Evolutionary conservation across 2,888 invertebrate genomes (phyloP).

Genomic region (Pristionchus fissidentatus): DNA sequence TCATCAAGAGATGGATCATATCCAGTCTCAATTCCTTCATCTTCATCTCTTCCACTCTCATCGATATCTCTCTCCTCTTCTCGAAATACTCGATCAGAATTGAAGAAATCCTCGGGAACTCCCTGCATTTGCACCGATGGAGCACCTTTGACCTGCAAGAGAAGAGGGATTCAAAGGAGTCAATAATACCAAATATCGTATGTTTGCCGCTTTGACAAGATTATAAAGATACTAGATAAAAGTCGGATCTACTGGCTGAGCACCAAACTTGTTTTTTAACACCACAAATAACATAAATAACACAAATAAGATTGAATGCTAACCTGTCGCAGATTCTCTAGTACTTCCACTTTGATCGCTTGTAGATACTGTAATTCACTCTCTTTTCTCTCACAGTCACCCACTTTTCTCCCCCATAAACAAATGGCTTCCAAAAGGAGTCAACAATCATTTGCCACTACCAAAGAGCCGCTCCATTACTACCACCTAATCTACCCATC

Average conservation of each 20-base stretch:
- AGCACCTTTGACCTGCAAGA: conserved; percentile 82
- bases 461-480: not conserved
- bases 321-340: conserved; percentile 93
- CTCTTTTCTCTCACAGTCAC: no score
- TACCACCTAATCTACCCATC: no score
- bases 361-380: conserved; percentile 88
- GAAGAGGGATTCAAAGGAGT: not conserved
- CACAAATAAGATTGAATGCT: conserved; percentile 78
- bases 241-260: no score
- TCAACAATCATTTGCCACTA: not conserved
- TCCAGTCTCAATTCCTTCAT: not conserved
- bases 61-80: conserved; percentile 13
- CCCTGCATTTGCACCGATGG: conserved; percentile 90
- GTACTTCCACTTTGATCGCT: conserved; percentile 87
- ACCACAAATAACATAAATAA: not conserved
- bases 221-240: no score
- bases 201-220: no score
- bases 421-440: not conserved
- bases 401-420: not conserved
- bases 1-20: not conserved
- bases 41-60: conserved; percentile 33
- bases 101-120: conserved; percentile 60
- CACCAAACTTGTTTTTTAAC: no score
- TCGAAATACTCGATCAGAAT: conserved; percentile 39
- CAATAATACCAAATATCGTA: no score